These are phyloP conservation scores for Microctenopoma stevenorrisi DNA, from an alignment of 2,797 vertebrate genomes.

Conservation along the genomic window DNA sequence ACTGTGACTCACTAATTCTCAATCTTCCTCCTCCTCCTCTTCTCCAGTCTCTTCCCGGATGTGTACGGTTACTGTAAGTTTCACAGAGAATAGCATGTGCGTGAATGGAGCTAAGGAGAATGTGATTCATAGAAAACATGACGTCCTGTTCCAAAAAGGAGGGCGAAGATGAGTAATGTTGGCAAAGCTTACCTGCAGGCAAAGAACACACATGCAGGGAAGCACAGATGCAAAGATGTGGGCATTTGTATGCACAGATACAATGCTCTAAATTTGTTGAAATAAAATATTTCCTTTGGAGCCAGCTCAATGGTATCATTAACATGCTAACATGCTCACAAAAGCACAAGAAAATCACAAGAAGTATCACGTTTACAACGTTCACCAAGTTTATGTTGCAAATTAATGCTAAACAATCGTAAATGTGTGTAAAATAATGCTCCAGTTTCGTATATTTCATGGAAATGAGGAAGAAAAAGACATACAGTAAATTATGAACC, in stretches of 20 bases:
- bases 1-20: constrained; percentile 58
- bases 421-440: no score
- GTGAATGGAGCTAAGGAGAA: constrained; percentile 64
- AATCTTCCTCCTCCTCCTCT: constrained; percentile 37
- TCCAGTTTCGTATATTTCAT: neutral
- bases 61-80: constrained; percentile 30
- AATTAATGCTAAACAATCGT: no score
- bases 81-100: constrained; percentile 40
- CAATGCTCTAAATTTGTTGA: no score
- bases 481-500: neutral
- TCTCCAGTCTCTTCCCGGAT: neutral
- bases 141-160: constrained; percentile 3
- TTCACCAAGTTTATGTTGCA: no score
- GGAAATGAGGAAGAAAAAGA: neutral
- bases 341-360: no score
- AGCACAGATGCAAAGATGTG: neutral
- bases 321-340: no score
- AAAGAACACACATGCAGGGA: neutral
- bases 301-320: no score
- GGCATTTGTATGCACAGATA: neutral
- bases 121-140: constrained; percentile 64
- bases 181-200: constrained; percentile 45
- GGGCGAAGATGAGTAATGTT: constrained; percentile 28
- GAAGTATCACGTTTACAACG: no score
- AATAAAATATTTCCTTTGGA: no score